These are phyloP conservation scores for Archocentrus centrarchus DNA, from an alignment of 2,113 vertebrate genomes.

Conservation along the genomic window DNA sequence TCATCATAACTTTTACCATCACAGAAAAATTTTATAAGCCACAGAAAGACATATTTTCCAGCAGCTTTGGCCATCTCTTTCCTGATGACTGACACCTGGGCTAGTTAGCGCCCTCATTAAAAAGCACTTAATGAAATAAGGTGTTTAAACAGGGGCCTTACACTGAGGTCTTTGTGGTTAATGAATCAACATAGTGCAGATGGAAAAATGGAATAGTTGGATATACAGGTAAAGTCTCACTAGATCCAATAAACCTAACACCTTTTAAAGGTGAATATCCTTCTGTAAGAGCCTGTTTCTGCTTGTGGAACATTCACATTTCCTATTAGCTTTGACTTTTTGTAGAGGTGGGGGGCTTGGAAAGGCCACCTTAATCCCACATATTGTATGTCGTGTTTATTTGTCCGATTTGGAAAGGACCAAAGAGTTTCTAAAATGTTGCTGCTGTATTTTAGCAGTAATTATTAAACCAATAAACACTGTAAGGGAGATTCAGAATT, in stretches of 20 bases:
- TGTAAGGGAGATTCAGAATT: neutral
- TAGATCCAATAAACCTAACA: conserved; percentile 73
- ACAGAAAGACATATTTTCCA: conserved; percentile 61
- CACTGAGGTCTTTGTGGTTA: conserved; percentile 76
- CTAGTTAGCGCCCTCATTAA: conserved; percentile 75
- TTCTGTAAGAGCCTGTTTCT: conserved; percentile 52
- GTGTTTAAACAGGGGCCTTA: conserved; percentile 72
- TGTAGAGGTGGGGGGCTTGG: conserved; percentile 21
- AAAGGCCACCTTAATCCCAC: conserved; percentile 41
- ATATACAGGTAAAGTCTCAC: conserved; percentile 70
- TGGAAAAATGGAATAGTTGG: conserved; percentile 71
- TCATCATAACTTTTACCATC: conserved; percentile 53
- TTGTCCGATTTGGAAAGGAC: conserved; percentile 46
- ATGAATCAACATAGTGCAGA: conserved; percentile 62
- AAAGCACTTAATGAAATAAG: conserved; percentile 77
- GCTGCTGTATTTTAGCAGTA: conserved; percentile 1
- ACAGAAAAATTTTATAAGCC: conserved; percentile 51
- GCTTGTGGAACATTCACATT: conserved; percentile 59
- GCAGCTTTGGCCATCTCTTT: conserved; percentile 46
- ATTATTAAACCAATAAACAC: conserved; percentile 25
- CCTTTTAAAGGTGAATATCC: conserved; percentile 64
- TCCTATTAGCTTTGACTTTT: conserved; percentile 59
- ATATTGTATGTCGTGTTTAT: conserved; percentile 58
- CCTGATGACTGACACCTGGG: conserved; percentile 71
- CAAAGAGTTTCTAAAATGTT: conserved; percentile 21